Percentiles rank a stretch among this genome's conserved stretches.
Evolutionary conservation across 2,113 vertebrate species (phyloP).

Genomic region (Brienomyrus longianalis): DNA sequence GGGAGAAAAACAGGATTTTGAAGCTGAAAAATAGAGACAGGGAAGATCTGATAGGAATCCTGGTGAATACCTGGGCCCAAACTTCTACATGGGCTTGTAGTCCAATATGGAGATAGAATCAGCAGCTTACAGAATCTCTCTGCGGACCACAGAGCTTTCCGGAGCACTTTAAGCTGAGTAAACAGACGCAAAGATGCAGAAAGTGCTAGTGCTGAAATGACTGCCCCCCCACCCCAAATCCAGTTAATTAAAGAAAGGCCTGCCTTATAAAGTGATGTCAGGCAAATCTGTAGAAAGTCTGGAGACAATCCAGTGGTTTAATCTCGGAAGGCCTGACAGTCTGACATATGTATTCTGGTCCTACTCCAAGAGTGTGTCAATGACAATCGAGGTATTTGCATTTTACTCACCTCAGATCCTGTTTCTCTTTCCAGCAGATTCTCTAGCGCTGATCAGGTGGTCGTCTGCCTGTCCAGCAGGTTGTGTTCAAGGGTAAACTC

Average conservation of each 20-base stretch:
- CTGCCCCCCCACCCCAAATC: background rate
- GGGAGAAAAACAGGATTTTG: background rate
- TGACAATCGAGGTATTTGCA: slow-evolving; percentile 2
- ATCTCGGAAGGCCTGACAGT: slow-evolving; percentile 1
- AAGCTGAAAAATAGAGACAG: background rate
- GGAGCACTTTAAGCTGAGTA: background rate
- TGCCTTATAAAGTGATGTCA: background rate
- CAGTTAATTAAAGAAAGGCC: background rate
- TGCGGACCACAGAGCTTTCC: background rate
- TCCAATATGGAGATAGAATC: background rate
- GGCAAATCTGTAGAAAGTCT: background rate
- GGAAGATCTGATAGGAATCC: background rate
- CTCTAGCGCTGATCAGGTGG: background rate
- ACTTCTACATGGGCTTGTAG: background rate
- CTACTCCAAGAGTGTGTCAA: background rate
- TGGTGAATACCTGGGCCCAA: background rate
- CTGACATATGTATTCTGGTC: background rate
- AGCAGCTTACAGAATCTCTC: background rate
- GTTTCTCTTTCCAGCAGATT: background rate
- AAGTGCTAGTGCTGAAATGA: background rate
- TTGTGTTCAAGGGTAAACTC: background rate
- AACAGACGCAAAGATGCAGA: background rate
- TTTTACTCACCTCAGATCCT: background rate
- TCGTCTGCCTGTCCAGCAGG: background rate
- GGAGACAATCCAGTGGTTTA: background rate